Evolutionary conservation across 2,113 vertebrate genomes (phyloP), one percentile per base, ranked within the genome.

Genomic region (Pangasianodon hypophthalmus): DNA sequence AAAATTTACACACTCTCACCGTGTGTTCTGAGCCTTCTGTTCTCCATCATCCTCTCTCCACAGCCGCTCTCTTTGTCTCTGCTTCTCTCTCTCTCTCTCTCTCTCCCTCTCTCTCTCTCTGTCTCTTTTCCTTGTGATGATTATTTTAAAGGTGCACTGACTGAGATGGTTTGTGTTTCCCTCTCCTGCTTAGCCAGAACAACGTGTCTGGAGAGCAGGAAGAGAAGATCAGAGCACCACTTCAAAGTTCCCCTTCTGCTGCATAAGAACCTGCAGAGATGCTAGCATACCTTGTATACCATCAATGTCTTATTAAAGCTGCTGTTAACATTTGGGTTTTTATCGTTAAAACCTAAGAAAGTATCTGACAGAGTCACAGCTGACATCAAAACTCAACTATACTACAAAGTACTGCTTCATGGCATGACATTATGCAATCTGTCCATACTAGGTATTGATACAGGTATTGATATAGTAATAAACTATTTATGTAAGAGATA

Each of bases 251-350:
- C 87, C 37, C 48, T 84, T 90, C 81, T 85, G 85, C 90, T 85
- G 81, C 58, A 86, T 91, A 82, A 91, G 89, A 90, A 87, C 92
- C 87, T 90, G 90, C 88, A 88, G 88, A 96, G 94, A 94, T 95
- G 95, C 96, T 96, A 94, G 93, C 95, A 94, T 96, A 96, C 50
- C 50, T 64, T 96, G 95, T 93, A 87, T 83, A 48, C 77, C 60
- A 89, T 32, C 29, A 86, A 71, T 54, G 81, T 18, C 77, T 75
- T 77, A 79, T 64, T 79, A 86, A 14, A 46, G 86, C 75, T 44
- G 50, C n/a, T 86, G 56, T 64, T 67, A 52, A 82, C 87, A 86
- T 87, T 83, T 85, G 67, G 54, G n/a, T 56, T 67, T 81, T 50
- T 83, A 86, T 64, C 67, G 79, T 67, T 88, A 62, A 26, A 62